These are phyloP conservation scores for Pseudorhombus dupliciocellatus DNA, from an alignment of 2,113 vertebrate genomes.

Conservation along the genomic window DNA sequence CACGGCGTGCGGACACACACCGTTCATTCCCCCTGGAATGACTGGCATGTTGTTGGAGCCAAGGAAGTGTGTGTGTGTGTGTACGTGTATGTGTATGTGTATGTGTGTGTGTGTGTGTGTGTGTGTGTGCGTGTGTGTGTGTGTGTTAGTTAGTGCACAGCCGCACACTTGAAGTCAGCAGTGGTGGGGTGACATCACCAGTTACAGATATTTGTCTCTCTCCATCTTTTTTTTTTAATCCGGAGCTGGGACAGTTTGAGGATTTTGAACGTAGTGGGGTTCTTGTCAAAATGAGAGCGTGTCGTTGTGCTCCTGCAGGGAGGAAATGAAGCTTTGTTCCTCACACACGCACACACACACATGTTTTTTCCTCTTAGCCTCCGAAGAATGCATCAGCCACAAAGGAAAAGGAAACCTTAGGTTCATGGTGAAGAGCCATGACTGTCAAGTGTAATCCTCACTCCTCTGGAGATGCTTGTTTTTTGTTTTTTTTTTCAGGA, in stretches of 20 bases:
- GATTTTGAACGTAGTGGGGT: conserved; percentile 9
- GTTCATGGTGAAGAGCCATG: background rate
- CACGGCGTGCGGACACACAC: conserved; percentile 6
- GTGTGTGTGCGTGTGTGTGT: conserved; percentile 5
- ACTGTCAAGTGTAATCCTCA: background rate
- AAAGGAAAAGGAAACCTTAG: background rate
- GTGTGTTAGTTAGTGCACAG: background rate
- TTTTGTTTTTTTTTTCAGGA: too few species aligned
- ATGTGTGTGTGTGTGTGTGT: too few species aligned
- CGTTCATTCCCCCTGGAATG: conserved; percentile 41
- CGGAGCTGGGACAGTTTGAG: conserved; percentile 28
- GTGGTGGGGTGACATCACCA: conserved; percentile 41
- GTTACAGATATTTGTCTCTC: conserved; percentile 10
- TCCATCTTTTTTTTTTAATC: conserved; percentile 9
- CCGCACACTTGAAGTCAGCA: conserved; percentile 14
- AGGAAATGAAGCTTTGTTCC: conserved; percentile 11
- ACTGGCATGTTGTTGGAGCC: conserved; percentile 29
- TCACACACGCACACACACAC: background rate
- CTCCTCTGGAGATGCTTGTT: too few species aligned
- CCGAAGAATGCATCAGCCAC: background rate
- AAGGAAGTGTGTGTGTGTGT: conserved; percentile 21
- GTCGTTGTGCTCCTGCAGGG: conserved; percentile 20
- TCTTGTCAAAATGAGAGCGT: conserved; percentile 42
- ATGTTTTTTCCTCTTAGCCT: background rate
- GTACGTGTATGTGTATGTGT: too few species aligned